Evolutionary conservation across 2,797 vertebrate genomes (phyloP).

Genomic region (Rhinoraja longicauda): DNA sequence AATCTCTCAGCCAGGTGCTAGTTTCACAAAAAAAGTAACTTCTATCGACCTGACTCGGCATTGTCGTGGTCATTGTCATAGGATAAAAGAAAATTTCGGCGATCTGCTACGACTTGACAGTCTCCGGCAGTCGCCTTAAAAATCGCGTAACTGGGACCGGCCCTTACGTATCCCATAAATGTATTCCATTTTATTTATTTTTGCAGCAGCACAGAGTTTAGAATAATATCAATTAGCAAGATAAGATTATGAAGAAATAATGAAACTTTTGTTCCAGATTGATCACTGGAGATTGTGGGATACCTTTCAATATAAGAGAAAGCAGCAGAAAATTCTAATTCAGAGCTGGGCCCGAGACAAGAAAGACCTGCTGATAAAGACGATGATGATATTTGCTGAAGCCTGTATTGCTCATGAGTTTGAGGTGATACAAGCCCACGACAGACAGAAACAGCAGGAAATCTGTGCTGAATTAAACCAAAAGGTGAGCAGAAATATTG

Average conservation of each 20-base stretch:
- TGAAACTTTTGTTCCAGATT: slow-evolving; percentile 55
- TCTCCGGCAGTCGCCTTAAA: too few relatives aligned
- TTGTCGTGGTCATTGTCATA: too few relatives aligned
- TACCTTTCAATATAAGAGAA: slow-evolving; percentile 57
- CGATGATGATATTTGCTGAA: slow-evolving; percentile 62
- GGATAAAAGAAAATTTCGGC: too few relatives aligned
- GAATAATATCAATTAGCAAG: background rate
- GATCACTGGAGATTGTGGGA: slow-evolving; percentile 66
- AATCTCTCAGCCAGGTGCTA: too few relatives aligned
- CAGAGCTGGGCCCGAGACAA: slow-evolving; percentile 62
- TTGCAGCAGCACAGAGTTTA: background rate
- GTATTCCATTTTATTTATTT: background rate
- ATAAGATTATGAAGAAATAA: background rate
- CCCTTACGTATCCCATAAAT: background rate
- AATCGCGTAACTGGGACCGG: too few relatives aligned
- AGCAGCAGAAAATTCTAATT: slow-evolving; percentile 57
- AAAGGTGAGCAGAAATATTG: slow-evolving; percentile 62
- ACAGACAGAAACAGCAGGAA: slow-evolving; percentile 70
- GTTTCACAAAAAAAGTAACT: too few relatives aligned
- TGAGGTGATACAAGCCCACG: slow-evolving; percentile 58
- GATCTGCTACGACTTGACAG: too few relatives aligned
- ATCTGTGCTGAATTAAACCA: slow-evolving; percentile 72
- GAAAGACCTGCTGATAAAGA: slow-evolving; percentile 63
- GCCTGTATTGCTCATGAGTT: slow-evolving; percentile 64
- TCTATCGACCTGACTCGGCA: too few relatives aligned